Base-by-base conservation (phyloP, 1,140 invertebrate species). In the Cotesia typhae region DNA sequence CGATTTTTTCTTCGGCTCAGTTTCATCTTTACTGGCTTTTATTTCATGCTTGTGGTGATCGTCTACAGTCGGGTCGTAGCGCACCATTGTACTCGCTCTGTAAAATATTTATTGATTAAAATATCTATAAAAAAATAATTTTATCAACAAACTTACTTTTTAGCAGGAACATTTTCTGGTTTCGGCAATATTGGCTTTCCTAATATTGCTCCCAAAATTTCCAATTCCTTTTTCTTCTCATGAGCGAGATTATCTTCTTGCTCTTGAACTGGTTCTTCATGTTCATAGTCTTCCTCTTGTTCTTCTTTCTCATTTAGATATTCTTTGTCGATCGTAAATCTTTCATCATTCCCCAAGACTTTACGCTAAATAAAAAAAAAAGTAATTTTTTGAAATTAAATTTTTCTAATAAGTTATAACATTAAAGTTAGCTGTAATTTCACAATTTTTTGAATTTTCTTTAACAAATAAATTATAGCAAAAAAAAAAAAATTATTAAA, bases 11-110 rank as follows among this genome's bases (percentile, higher is more conserved):
- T 66, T 78, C 64, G 63, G 78, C 78, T 51, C 76, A 79, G 80
- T 85, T 74, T 17, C 51, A 47, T 35, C 78, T 65, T 7, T 10
- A 12, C 60, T 80, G 74, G 60, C 59, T 61, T 80, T 81, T 69
- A 87, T 81, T 80, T 90, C 84, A 77, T 88, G 90, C 79, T 89
- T 88, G n/a, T 84, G 78, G 85, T 91, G 90, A 55, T 89, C 85
- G 65, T 87, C 88, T 77, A 89, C 85, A 14, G 81, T 82, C 10
- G 90, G 90, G 81, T 91, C 90, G 84, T 89, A 92, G 68, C 90
- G 82, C 36, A 91, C 77, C 90, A 91, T 91, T 74, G 47, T 52
- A 59, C 66, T 71, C n/a, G 77, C 76, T 12, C 81, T 83, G 14
- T 35, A 72, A 74, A 72, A 53, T 47, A 47, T 9, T 65, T 20